Evolutionary conservation across 2,888 invertebrate species (phyloP).

Genomic region (Sinelater perroti): DNA sequence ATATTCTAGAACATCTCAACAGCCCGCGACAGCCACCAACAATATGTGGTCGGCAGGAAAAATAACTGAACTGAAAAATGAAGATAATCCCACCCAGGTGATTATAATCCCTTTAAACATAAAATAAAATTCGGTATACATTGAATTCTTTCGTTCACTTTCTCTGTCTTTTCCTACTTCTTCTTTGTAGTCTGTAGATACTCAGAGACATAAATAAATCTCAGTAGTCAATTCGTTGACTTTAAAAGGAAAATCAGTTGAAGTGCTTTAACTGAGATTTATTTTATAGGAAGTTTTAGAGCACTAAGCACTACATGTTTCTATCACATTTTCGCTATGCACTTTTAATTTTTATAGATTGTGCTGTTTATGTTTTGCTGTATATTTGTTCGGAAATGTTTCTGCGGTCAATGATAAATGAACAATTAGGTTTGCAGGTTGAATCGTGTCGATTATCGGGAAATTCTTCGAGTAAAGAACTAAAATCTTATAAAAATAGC

Average conservation of each 20-base stretch:
- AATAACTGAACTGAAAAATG: conserved; percentile 53
- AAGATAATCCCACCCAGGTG: conserved; percentile 59
- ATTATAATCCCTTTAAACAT: conserved; percentile 41
- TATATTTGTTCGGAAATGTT: no score
- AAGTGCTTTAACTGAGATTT: conserved; percentile 36
- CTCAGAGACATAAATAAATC: conserved; percentile 41
- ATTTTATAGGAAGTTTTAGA: conserved; percentile 38
- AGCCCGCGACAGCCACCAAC: conserved; percentile 54
- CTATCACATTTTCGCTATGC: conserved; percentile 58
- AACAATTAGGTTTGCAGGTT: no score
- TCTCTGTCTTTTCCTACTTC: conserved; percentile 15
- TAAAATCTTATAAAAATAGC: no score
- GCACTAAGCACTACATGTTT: conserved; percentile 61
- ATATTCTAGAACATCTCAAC: conserved; percentile 51
- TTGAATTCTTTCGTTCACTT: conserved; percentile 10
- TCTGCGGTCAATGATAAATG: no score
- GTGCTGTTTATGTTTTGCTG: no score
- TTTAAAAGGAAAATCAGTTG: conserved; percentile 4
- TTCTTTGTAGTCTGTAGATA: conserved; percentile 39
- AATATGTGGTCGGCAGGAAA: conserved; percentile 48
- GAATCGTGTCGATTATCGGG: conserved; percentile 1
- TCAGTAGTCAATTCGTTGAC: conserved; percentile 24
- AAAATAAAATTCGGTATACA: conserved; percentile 26
- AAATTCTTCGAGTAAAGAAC: neutral
- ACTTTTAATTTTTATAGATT: no score